Conservation (phyloP, 2,113 vertebrate species). For the Microtus montanus region DNA sequence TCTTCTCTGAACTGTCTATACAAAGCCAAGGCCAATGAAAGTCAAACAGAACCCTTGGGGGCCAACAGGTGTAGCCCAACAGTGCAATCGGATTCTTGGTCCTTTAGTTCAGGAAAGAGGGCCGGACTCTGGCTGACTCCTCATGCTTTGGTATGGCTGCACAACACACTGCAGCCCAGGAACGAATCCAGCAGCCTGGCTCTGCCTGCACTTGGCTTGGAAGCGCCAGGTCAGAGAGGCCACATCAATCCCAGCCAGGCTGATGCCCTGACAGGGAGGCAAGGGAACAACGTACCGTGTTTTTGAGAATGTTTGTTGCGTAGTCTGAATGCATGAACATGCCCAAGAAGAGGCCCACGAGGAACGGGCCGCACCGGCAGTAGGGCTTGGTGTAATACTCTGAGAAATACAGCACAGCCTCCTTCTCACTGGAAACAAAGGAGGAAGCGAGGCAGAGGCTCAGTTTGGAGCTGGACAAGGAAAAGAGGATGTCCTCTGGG, state of each 20-base stretch:
- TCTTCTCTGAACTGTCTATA: not conserved
- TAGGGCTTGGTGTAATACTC: slow-evolving; percentile 92
- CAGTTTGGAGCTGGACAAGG: not conserved
- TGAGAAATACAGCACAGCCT: slow-evolving; percentile 81
- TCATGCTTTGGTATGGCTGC: not conserved
- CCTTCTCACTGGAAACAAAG: slow-evolving; percentile 79
- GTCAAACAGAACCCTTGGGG: not conserved
- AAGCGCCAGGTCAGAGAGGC: not conserved
- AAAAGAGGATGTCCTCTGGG: not conserved
- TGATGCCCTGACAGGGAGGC: not conserved
- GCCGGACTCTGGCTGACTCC: not conserved
- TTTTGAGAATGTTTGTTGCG: slow-evolving; percentile 82
- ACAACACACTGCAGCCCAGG: not conserved
- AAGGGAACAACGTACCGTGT: slow-evolving; percentile 80
- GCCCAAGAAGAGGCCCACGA: slow-evolving; percentile 88
- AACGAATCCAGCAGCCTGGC: not conserved
- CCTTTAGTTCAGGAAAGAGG: not conserved
- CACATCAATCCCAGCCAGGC: not conserved
- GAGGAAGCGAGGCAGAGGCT: not conserved
- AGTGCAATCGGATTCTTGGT: not conserved
- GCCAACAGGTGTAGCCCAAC: no score
- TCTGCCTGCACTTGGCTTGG: not conserved
- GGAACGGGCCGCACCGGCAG: slow-evolving; percentile 89
- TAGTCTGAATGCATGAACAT: slow-evolving; percentile 84
- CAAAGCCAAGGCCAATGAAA: not conserved